phyloP scores from a whole-genome alignment of 2,888 invertebrate species.

The Podotricha telesiphe region DNA sequence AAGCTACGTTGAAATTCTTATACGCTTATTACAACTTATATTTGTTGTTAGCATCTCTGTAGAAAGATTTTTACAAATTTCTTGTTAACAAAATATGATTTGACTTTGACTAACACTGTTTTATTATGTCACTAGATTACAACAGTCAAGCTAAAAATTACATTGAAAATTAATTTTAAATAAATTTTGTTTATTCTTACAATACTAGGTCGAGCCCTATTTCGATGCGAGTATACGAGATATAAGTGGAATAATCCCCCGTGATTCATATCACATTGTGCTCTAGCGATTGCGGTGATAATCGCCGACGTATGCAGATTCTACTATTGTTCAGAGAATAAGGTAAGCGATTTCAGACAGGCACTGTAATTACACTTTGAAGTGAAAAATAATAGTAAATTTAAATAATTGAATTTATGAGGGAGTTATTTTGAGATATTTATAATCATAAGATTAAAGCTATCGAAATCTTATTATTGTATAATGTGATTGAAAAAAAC shows the following conservation, averaged over 20 bases:
- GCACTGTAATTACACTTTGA: neutral
- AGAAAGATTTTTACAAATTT: no score
- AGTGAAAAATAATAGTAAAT: neutral
- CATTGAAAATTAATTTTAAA: neutral
- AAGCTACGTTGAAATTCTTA: no score
- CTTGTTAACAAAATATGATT: no score
- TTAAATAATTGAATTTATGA: no score
- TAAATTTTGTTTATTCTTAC: constrained; percentile 6
- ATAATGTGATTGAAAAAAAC: no score
- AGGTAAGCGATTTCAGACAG: constrained; percentile 38
- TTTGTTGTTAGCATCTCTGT: no score
- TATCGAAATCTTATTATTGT: no score
- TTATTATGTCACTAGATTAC: no score
- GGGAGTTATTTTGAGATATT: no score
- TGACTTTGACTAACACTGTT: no score
- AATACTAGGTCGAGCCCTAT: constrained; percentile 29
- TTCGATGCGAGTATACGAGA: constrained; percentile 39
- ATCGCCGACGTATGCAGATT: constrained; percentile 66
- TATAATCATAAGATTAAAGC: no score
- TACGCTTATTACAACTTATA: no score
- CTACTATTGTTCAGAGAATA: constrained; percentile 50
- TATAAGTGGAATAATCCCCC: constrained; percentile 55
- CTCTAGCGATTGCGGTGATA: constrained; percentile 54
- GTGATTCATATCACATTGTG: constrained; percentile 52
- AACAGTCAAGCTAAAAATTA: neutral